A percentile compares a stretch with the other conserved stretches of the same genome.
Conservation (phyloP, 2,113 vertebrate species). For the Potamarius usumacintae region DNA sequence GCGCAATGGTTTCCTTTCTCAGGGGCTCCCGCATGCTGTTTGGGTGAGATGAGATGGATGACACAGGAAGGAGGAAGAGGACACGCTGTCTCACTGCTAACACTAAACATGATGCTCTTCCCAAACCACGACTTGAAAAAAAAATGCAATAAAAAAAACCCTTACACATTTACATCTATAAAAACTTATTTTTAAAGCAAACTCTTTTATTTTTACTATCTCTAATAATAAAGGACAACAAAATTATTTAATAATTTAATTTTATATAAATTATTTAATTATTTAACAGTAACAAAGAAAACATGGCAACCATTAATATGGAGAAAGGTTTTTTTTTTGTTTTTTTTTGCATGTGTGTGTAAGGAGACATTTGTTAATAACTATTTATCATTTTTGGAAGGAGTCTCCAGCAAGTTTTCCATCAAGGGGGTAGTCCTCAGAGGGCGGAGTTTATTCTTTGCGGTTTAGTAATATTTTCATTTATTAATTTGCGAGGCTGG, state of each 20-base stretch:
- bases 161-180: neutral
- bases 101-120: slow-evolving; percentile 30
- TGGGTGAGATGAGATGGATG: slow-evolving; percentile 74
- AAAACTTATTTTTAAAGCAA: neutral
- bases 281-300: neutral
- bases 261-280: no score
- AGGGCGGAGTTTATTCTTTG: neutral
- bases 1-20: slow-evolving; percentile 78
- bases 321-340: neutral
- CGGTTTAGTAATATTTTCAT: neutral
- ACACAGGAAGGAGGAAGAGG: slow-evolving; percentile 68
- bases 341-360: neutral
- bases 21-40: slow-evolving; percentile 73
- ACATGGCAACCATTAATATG: neutral
- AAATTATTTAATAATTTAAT: no score
- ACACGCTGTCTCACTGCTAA: slow-evolving; percentile 48
- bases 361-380: neutral
- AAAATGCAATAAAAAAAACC: neutral
- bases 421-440: neutral
- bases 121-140: neutral
- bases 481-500: neutral
- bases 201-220: no score
- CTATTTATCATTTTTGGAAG: neutral
- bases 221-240: no score
- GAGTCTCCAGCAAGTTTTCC: neutral